Base-by-base conservation (phyloP, 2,797 vertebrate species). In the Bradypodion pumilum region DNA sequence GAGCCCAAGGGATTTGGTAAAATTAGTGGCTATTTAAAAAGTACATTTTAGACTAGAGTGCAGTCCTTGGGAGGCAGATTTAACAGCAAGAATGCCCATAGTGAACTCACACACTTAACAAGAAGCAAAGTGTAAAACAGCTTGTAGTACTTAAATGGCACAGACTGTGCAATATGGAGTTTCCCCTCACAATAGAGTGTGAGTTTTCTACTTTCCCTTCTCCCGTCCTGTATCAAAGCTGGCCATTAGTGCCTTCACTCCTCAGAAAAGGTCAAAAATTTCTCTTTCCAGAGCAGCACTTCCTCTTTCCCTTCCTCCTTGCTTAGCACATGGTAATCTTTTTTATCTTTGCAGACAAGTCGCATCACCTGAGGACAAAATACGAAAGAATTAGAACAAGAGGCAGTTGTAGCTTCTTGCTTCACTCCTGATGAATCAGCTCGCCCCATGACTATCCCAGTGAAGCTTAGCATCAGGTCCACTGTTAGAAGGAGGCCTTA, bases 241-340 rank as follows among this genome's bases (percentile, higher is more conserved):
- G 16, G 16, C 0, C 1, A 1, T 65, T 7, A 19, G 0, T 70
- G 27, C 63, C 46, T 1, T 86, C 73, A 94, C 3, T 81, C 83
- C 0, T 74, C 66, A 16, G 85, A 35, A 76, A 94, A 73, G 32
- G 40, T 86, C 63, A 84, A 89, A 81, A 95, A 95, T 52, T 76
- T 92, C 84, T 93, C 73, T 23, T 66, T 93, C 95, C 95, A 96
- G 25, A 79, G 90, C 44, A 56, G 80, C 44, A 95, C 90, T 8
- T 95, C 56, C 6, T 92, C 75, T 29, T 93, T 80, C 1, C 95
- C 95, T 37, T 94, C 92, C 40, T 80, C 84, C 0, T 1, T 40
- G 10, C 72, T 95, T 80, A 96, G 86, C 79, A 93, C n/a, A 0
- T 0, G 74, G 84, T 95, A 95, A 0, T 8, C 85, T 87, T 93